These are phyloP conservation scores for Calyptommatus sinebrachiatus DNA, from an alignment of 2,113 vertebrate genomes.

Conservation along the genomic window DNA sequence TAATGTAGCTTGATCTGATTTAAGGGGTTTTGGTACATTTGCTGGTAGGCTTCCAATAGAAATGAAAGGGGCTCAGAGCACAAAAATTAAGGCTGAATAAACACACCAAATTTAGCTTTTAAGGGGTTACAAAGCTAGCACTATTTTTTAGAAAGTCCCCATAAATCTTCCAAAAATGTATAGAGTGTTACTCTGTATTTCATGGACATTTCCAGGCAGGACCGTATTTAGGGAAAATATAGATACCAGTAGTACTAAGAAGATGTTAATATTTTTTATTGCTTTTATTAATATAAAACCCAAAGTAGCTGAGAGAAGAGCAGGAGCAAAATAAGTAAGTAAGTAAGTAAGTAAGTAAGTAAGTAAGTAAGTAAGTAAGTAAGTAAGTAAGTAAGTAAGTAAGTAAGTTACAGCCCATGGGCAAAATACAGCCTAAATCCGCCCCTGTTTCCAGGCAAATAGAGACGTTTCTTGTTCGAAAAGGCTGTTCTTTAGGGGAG, in stretches of 20 bases:
- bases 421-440: no score
- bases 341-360: no score
- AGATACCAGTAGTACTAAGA: no score
- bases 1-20: slow-evolving; percentile 64
- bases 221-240: no score
- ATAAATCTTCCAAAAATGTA: slow-evolving; percentile 34
- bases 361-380: no score
- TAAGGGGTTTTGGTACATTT: slow-evolving; percentile 54
- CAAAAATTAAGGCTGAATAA: slow-evolving; percentile 55
- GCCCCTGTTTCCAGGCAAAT: no score
- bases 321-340: no score
- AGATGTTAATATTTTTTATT: no score
- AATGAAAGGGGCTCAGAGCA: slow-evolving; percentile 48
- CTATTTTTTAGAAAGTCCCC: slow-evolving; percentile 18
- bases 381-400: no score
- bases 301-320: no score
- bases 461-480: not conserved
- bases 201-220: not conserved
- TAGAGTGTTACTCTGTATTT: not conserved
- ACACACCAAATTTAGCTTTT: slow-evolving; percentile 45
- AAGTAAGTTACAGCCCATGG: no score
- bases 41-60: slow-evolving; percentile 64
- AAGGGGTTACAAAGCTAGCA: slow-evolving; percentile 11
- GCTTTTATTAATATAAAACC: no score
- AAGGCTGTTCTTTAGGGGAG: not conserved